Evolutionary conservation across 1,140 invertebrate genomes (phyloP), one percentile per base, ranked within the genome.

Genomic region (Bilobella aurantiaca): DNA sequence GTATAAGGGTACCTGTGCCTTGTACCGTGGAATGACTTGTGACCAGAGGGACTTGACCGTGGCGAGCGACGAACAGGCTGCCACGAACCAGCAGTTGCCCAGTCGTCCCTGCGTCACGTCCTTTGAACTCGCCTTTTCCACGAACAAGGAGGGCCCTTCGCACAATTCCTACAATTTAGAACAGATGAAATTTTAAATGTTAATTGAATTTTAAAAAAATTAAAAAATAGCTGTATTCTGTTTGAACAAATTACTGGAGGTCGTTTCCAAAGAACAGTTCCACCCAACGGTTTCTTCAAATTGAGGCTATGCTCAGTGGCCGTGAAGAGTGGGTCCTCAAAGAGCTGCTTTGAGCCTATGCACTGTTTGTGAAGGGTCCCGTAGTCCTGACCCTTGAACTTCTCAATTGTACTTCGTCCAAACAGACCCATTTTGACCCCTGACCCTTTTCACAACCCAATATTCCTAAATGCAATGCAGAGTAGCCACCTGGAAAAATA

Each of bases 41-140:
- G 61, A 63, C 68, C 68, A 72, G 1, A 73, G 63, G 47, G 34
- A 32, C 28, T 69, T 69, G n/a, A 69, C 64, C 23, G 82, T 74
- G 1, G 84, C 83, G n/a, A 86, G 74, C 64, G 82, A 82, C n/a
- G 84, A 83, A 49, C 84, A 78, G 27, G 84, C 85, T 27, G 85
- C 85, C 68, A 86, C 73, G 12, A 86, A 75, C 84, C 84, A 86
- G 72, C 84, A 86, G 75, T 76, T 76, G 81, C 82, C 84, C 0
- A 85, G 74, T 75, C 81, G 80, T 67, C 84, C 84, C 75, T 85
- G 84, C 37, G 82, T 79, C 2, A 86, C 82, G 77, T 86, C 84
- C 76, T 86, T 85, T 60, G 84, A 75, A 37, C 79, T 80, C 16
- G 82, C 81, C 53, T 83, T 85, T 59, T 81, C 81, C n/a, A 83